Percentiles rank a stretch among this genome's conserved stretches.
phyloP scores from a whole-genome alignment of 2,113 vertebrate species.

The Chascanopsetta lugubris region DNA sequence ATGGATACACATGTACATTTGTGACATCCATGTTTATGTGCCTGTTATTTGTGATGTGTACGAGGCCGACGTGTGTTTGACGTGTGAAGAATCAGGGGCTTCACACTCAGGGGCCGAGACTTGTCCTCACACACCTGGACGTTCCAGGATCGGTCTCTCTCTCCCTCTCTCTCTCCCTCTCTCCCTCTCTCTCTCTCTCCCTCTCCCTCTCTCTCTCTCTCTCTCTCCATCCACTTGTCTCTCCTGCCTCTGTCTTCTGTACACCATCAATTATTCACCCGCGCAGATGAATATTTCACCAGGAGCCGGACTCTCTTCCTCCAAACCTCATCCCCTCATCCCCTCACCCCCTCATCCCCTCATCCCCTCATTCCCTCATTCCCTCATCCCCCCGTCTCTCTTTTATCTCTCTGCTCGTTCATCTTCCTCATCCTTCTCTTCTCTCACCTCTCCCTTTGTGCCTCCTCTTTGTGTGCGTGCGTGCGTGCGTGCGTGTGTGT shows the following conservation, averaged over 20 bases:
- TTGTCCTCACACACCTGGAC: slow-evolving; percentile 4
- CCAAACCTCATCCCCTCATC: slow-evolving; percentile 41
- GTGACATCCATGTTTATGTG: no score
- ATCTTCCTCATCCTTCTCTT: background rate
- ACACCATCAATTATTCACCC: slow-evolving; percentile 70
- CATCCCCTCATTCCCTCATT: slow-evolving; percentile 57
- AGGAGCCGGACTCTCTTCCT: slow-evolving; percentile 62
- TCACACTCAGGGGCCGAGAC: no score
- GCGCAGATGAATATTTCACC: slow-evolving; percentile 70
- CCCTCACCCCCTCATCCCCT: slow-evolving; percentile 46
- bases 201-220: slow-evolving; percentile 10
- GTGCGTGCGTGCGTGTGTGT: no score
- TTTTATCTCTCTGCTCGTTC: slow-evolving; percentile 28
- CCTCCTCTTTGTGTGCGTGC: no score
- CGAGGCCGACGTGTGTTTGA: no score
- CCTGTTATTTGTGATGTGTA: no score
- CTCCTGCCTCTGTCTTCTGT: slow-evolving; percentile 51
- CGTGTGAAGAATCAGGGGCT: no score
- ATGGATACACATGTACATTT: no score
- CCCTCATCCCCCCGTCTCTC: slow-evolving; percentile 38
- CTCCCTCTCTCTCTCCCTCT: slow-evolving; percentile 2
- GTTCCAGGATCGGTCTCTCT: background rate
- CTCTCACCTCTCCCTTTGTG: background rate
- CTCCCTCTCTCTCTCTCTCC: slow-evolving; percentile 7
- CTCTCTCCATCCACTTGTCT: slow-evolving; percentile 60